Base-by-base conservation (phyloP, 2,888 invertebrate genomes). In the Caenorhabditis japonica region DNA sequence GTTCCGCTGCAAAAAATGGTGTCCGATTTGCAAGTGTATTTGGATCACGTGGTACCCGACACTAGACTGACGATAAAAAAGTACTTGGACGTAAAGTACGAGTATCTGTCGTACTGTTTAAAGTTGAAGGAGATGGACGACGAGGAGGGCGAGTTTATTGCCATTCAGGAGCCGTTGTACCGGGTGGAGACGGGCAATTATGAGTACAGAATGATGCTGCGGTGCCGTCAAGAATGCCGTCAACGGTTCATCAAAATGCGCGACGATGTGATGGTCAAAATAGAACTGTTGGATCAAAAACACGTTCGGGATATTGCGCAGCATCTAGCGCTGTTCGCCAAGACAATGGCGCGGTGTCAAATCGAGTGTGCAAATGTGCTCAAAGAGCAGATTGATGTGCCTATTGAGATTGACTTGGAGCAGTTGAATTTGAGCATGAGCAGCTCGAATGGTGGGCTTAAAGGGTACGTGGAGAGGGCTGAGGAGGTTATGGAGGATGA, bases 91-190 rank as follows among this genome's bases (percentile, higher is more conserved):
- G 94, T 94, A 0, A 99, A 99, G 89, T 99, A 99, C 88, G 97
- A 99, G 87, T 99, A 99, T 88, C 90, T 99, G 81, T 97, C 97
- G 0, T 99, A 99, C 88, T 99, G 99, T 87, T 90, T 99, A 62
- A 99, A 99, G 90, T 95, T 99, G 0, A 99, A 99, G 88, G 99
- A 99, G 89, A 94, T 99, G 94, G 99, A 99, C 83, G 99, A 99
- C 87, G 99, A 99, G 87, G 88, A 88, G 62, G 47, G 61, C n/a
- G 81, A 81, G 39, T 76, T 78, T 27, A 72, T 75, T 36, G 66
- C 75, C 0, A 55, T 97, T 13, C 95, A 97, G 87, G 99, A 99
- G 88, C 96, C 97, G 0, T 89, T 99, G 36, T 99, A 99, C 88
- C 91, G 99, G 41, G 95, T 99, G 0, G 99, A 99, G 89, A 97